These are phyloP conservation scores for Tetragonula clypearis DNA, from an alignment of 1,140 invertebrate species.

Conservation along the genomic window DNA sequence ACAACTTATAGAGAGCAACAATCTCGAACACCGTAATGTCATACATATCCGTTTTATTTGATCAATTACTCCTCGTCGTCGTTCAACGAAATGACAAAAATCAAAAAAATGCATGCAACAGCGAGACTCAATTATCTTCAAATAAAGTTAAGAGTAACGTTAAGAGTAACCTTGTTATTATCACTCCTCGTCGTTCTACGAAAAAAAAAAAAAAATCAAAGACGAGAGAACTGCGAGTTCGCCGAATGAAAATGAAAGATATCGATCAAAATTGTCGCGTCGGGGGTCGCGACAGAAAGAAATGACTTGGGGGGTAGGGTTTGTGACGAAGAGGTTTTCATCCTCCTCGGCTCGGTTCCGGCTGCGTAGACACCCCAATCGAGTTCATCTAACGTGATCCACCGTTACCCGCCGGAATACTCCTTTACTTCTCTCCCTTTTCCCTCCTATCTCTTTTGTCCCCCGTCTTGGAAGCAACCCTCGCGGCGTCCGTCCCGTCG, in stretches of 20 bases:
- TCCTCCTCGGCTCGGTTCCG: constrained; percentile 25
- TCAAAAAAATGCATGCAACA: too few relatives aligned
- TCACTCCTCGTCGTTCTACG: not conserved
- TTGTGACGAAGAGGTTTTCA: not conserved
- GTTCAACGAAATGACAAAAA: too few relatives aligned
- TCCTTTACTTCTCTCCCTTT: constrained; percentile 19
- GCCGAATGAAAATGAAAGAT: constrained; percentile 23
- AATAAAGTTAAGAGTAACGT: too few relatives aligned
- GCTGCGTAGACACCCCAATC: constrained; percentile 38
- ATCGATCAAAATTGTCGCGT: constrained; percentile 32
- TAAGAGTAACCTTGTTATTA: too few relatives aligned
- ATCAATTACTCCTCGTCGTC: too few relatives aligned
- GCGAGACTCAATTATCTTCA: too few relatives aligned
- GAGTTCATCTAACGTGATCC: constrained; percentile 31
- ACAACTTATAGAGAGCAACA: too few relatives aligned
- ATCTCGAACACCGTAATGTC: too few relatives aligned
- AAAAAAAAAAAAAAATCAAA: not conserved
- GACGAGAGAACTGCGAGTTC: not conserved
- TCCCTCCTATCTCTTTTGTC: constrained; percentile 26
- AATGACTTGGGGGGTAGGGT: not conserved
- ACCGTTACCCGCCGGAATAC: constrained; percentile 44
- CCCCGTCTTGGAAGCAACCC: constrained; percentile 56
- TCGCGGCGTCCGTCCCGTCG: constrained; percentile 33
- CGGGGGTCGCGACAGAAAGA: not conserved
- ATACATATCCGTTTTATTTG: too few relatives aligned